These are phyloP conservation scores for Gallinago undulata DNA, from an alignment of 2,113 vertebrate species.

Conservation along the genomic window DNA sequence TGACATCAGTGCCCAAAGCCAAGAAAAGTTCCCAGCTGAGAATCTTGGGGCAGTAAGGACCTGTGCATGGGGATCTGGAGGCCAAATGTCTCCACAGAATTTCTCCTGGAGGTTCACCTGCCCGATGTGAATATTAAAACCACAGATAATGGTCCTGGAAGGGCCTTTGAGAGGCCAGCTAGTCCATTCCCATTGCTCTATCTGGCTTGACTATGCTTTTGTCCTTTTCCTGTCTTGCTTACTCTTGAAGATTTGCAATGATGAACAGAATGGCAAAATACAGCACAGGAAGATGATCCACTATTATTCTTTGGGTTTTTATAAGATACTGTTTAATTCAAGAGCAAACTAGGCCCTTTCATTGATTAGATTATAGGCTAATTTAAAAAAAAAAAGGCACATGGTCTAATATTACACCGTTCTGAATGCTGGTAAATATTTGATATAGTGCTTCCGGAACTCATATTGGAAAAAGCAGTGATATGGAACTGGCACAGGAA, in stretches of 20 bases:
- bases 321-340: background rate
- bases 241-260: background rate
- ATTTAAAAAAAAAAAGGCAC: background rate
- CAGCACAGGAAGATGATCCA: background rate
- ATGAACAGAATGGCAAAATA: background rate
- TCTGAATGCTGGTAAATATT: background rate
- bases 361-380: background rate
- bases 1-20: background rate
- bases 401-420: background rate
- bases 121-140: background rate
- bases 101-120: background rate
- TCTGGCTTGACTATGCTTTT: background rate
- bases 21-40: background rate
- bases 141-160: background rate
- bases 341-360: background rate
- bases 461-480: background rate
- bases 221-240: background rate
- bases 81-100: background rate
- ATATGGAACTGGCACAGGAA: background rate
- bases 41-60: background rate
- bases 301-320: background rate
- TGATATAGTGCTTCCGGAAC: background rate
- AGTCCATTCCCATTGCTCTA: background rate
- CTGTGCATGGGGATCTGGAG: background rate
- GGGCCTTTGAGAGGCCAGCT: background rate